Evolutionary conservation across 2,113 vertebrate genomes (phyloP), one percentile per base, ranked within the genome.

Genomic region (Rutilus rutilus): DNA sequence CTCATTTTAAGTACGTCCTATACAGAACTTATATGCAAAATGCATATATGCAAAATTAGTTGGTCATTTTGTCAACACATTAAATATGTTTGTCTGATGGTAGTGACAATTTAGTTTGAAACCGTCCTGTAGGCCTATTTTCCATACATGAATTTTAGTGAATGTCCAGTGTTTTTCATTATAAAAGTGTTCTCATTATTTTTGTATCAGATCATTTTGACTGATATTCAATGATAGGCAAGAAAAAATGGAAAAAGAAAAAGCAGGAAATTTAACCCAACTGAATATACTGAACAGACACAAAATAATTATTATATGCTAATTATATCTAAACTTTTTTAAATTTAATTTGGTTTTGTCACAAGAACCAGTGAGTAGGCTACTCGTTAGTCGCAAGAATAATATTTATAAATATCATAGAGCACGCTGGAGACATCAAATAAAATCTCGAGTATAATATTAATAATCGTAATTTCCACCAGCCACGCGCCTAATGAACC

Each of bases 401-500:
- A 17, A 10, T 30, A 25, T 77, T 5, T 30, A 30, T 10, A 50
- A 7, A 50, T 52, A 1, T 9, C 3, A 73, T 0, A n/a, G 9
- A 30, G 0, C n/a, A 15, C 25, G 25, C n/a, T 30, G 62, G 25
- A 82, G 25, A 82, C 45, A 33, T 15, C 60, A 67, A 52, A 45
- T 11, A 27, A 47, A 12, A 27, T 45, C n/a, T 47, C 14, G 39
- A 64, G 30, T n/a, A 8, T 39, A 79, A 42, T 52, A 52, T 52
- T 79, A 25, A 62, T 79, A 62, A 79, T 17, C 33, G 47, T 69
- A 33, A 83, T 83, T 39, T 52, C 30, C 62, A 8, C 6, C 47
- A n/a, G 50, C 10, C 47, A 15, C 50, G 82, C 30, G 67, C 45
- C 17, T 1, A 57, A 71, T 25, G 12, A 71, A 39, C 45, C 47